phyloP scores from a whole-genome alignment of 1,140 invertebrate species.

The Aphis gossypii region DNA sequence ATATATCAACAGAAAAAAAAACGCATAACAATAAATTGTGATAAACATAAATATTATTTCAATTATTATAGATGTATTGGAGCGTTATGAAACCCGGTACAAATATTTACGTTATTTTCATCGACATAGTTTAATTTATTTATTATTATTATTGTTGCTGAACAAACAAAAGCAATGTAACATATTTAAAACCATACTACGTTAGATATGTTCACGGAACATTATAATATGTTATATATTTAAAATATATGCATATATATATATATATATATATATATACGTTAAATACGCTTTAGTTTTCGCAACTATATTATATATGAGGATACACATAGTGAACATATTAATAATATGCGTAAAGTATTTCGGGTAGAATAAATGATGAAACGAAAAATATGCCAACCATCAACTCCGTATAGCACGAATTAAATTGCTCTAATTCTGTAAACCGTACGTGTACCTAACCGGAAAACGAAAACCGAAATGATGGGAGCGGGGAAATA shows the following conservation, averaged over 20 bases:
- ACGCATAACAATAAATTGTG: neutral
- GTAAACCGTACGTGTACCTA: neutral
- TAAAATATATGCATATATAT: too few species aligned
- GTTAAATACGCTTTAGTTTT: neutral
- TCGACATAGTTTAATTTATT: neutral
- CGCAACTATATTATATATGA: neutral
- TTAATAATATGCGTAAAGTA: neutral
- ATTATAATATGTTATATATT: neutral
- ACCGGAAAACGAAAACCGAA: neutral
- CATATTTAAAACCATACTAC: neutral
- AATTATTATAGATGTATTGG: neutral
- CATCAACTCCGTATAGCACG: neutral
- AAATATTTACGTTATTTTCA: constrained; percentile 6
- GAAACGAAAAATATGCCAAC: constrained; percentile 7
- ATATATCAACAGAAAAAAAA: neutral
- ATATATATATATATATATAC: neutral
- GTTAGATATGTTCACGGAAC: neutral
- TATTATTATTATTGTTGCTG: neutral
- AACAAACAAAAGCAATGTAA: neutral
- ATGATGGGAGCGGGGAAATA: neutral
- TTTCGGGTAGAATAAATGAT: neutral
- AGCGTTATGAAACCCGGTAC: neutral
- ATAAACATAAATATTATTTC: neutral
- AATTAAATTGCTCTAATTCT: constrained; percentile 4
- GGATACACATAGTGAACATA: neutral